These are phyloP conservation scores for Coreius guichenoti DNA, from an alignment of 2,797 vertebrate genomes.

Conservation along the genomic window DNA sequence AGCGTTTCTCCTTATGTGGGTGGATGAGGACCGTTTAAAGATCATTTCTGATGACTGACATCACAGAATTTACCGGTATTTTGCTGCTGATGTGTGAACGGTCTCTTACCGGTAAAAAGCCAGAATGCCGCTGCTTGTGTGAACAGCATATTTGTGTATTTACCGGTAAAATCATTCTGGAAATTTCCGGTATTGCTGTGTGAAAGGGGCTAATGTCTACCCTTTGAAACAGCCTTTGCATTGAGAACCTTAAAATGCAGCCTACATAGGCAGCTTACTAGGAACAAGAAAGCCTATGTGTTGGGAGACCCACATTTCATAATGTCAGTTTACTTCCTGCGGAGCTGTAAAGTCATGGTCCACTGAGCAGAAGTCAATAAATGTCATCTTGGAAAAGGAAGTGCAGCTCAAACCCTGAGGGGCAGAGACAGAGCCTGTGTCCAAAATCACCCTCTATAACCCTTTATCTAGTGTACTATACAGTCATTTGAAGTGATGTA, in stretches of 20 bases:
- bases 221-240: not conserved
- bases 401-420: constrained; percentile 9
- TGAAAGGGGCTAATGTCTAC: not conserved
- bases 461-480: not conserved
- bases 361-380: constrained; percentile 52
- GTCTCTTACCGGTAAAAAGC: too few species aligned
- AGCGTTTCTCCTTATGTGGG: too few species aligned
- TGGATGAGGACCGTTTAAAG: too few species aligned
- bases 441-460: not conserved
- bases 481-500: not conserved
- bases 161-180: too few species aligned
- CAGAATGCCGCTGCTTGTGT: too few species aligned
- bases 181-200: too few species aligned
- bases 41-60: too few species aligned
- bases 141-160: too few species aligned
- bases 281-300: constrained; percentile 1
- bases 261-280: not conserved
- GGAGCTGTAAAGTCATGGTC: constrained; percentile 32
- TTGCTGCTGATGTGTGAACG: too few species aligned
- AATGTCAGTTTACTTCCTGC: constrained; percentile 29
- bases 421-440: not conserved
- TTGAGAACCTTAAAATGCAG: not conserved
- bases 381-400: constrained; percentile 46
- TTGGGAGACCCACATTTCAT: constrained; percentile 36
- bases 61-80: too few species aligned